Evolutionary conservation across 2,797 vertebrate species (phyloP).

Genomic region (Valencia hispanica): DNA sequence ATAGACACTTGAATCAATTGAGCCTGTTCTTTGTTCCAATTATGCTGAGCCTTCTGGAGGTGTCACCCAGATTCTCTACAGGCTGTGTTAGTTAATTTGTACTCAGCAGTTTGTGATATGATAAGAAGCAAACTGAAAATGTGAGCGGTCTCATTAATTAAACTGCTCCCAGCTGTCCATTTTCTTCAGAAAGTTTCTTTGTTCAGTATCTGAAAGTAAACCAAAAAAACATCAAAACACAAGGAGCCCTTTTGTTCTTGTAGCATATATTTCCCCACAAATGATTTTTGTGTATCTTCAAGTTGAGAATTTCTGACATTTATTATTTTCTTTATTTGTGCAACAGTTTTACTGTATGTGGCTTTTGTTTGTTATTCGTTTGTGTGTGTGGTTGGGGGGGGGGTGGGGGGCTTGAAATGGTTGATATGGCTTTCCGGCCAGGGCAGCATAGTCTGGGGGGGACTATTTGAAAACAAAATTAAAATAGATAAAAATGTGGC

Average conservation of each 20-base stretch:
- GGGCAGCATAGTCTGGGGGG: too few species aligned
- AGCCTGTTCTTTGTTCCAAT: slow-evolving; percentile 50
- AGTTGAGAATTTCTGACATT: neutral
- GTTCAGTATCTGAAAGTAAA: neutral
- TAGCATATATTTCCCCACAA: slow-evolving; percentile 4
- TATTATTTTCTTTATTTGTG: neutral
- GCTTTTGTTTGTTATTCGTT: too few species aligned
- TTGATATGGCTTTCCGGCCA: too few species aligned
- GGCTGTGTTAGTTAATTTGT: slow-evolving; percentile 50
- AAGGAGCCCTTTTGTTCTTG: slow-evolving; percentile 12
- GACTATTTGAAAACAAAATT: too few species aligned
- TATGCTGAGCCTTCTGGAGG: slow-evolving; percentile 49
- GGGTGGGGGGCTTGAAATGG: too few species aligned
- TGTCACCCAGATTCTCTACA: slow-evolving; percentile 54
- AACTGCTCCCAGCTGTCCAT: slow-evolving; percentile 44
- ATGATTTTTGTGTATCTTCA: neutral
- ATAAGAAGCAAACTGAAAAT: slow-evolving; percentile 39
- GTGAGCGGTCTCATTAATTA: slow-evolving; percentile 59
- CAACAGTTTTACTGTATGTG: too few species aligned
- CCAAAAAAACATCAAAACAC: slow-evolving; percentile 18
- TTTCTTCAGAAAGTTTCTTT: slow-evolving; percentile 24
- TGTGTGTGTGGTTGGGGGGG: too few species aligned
- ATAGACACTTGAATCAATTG: slow-evolving; percentile 42
- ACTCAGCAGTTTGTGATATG: slow-evolving; percentile 39
- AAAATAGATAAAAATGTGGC: too few species aligned